Percentiles rank a stretch among this genome's conserved stretches.
Evolutionary conservation across 1,140 invertebrate genomes (phyloP).

Genomic region (Leptonema lineaticorne): DNA sequence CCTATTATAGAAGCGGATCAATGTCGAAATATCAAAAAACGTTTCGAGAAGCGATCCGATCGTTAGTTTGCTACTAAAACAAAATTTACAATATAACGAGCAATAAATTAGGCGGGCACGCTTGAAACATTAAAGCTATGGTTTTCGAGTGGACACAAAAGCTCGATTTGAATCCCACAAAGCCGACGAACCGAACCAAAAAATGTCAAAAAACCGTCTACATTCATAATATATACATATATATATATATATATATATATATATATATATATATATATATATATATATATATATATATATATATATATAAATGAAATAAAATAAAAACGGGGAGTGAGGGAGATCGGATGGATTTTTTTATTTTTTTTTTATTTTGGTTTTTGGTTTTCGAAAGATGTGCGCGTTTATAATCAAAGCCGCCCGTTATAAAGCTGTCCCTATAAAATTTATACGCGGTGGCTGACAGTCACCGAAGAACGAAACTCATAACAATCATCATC

Average conservation of each 20-base stretch:
- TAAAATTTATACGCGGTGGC: slow-evolving; percentile 40
- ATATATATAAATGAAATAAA: no score
- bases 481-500: slow-evolving; percentile 15
- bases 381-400: no score
- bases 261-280: no score
- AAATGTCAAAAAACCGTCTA: no score
- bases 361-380: no score
- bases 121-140: slow-evolving; percentile 10
- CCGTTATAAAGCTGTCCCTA: slow-evolving; percentile 39
- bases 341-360: no score
- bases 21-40: background rate
- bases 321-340: no score
- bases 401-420: slow-evolving; percentile 35
- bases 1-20: no score
- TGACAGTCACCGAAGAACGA: slow-evolving; percentile 30
- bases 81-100: slow-evolving; percentile 21
- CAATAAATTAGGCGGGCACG: slow-evolving; percentile 21
- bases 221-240: no score
- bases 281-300: no score
- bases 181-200: no score
- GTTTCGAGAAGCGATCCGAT: background rate
- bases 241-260: no score
- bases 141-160: slow-evolving; percentile 12
- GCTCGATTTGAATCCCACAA: slow-evolving; percentile 18
- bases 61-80: slow-evolving; percentile 12